phyloP scores from a whole-genome alignment of 1,140 invertebrate genomes.

The Daktulosphaira vitifoliae region DNA sequence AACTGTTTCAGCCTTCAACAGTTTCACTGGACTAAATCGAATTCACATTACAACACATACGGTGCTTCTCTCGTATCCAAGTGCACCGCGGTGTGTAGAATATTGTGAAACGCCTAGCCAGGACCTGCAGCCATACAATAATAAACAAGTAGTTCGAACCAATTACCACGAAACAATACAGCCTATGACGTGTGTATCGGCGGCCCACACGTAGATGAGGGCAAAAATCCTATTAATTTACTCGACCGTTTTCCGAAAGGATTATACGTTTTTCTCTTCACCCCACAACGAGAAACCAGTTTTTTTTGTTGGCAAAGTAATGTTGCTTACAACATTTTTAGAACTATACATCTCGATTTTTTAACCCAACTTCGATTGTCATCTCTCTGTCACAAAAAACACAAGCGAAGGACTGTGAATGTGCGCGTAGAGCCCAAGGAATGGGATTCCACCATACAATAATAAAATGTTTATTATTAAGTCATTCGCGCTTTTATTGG shows the following conservation, averaged over 20 bases:
- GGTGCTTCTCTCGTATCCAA: no score
- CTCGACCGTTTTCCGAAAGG: conserved; percentile 8
- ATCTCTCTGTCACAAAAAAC: neutral
- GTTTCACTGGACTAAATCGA: no score
- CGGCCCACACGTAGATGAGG: neutral
- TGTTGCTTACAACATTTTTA: neutral
- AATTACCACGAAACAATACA: conserved; percentile 25
- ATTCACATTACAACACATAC: neutral
- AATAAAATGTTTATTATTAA: no score
- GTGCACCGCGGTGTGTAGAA: neutral
- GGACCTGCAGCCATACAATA: conserved; percentile 10
- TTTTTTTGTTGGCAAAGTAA: neutral
- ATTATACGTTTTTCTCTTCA: neutral
- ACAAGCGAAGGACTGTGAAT: no score
- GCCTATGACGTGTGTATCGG: neutral
- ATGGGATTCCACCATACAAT: no score
- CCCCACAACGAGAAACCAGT: conserved; percentile 21
- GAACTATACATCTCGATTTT: no score
- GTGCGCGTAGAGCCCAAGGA: no score
- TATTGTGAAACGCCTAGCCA: conserved; percentile 7
- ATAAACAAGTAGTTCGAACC: conserved; percentile 28
- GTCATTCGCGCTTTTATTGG: no score
- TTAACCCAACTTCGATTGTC: conserved; percentile 21
- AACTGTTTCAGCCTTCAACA: neutral
- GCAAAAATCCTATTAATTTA: conserved; percentile 31